Conservation (phyloP, 2,797 vertebrate species). For the Melanotaenia parkinsoni region DNA sequence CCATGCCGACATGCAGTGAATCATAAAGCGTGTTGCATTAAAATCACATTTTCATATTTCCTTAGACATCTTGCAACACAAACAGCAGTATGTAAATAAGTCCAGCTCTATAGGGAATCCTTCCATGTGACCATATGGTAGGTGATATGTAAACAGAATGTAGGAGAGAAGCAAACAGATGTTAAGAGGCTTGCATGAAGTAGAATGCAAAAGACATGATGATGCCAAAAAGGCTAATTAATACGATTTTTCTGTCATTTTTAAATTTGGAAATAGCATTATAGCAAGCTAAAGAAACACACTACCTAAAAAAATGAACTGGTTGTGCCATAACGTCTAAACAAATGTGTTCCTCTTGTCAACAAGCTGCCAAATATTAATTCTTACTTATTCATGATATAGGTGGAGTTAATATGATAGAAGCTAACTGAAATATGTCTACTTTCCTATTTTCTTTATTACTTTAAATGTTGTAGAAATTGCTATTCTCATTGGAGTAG, state of each 20-base stretch:
- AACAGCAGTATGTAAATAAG: background rate
- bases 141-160: background rate
- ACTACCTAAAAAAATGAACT: background rate
- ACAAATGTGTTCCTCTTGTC: too few relatives aligned
- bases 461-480: background rate
- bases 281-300: conserved; percentile 13
- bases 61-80: background rate
- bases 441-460: too few relatives aligned
- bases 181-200: background rate
- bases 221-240: background rate
- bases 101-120: background rate
- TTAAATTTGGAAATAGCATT: too few relatives aligned
- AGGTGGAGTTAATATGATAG: background rate
- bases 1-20: too few relatives aligned
- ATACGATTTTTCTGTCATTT: background rate
- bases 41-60: background rate
- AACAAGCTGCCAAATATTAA: too few relatives aligned
- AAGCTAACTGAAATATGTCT: background rate
- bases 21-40: background rate
- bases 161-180: background rate
- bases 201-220: too few relatives aligned
- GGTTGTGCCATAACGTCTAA: too few relatives aligned
- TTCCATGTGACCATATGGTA: background rate
- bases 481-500: background rate
- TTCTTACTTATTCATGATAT: conserved; percentile 17